A percentile compares a stretch with the other conserved stretches of the same genome.
Evolutionary conservation across 1,140 invertebrate genomes (phyloP).

Genomic region (Holotrichia oblita): DNA sequence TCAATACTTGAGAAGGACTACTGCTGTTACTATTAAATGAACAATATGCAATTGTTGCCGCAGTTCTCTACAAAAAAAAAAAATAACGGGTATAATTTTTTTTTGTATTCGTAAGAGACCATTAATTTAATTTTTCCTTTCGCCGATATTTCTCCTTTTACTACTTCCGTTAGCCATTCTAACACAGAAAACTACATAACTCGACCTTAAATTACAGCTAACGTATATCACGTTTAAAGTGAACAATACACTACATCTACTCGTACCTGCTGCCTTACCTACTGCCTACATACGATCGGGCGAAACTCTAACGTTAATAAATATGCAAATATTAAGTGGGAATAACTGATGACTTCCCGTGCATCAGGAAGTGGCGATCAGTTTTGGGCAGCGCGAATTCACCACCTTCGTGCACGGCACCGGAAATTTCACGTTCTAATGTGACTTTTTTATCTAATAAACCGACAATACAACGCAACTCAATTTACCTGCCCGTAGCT

Average conservation of each 20-base stretch:
- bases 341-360: constrained; percentile 36
- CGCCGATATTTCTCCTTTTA: constrained; percentile 12
- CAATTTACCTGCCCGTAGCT: constrained; percentile 25
- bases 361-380: constrained; percentile 28
- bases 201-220: constrained; percentile 19
- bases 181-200: constrained; percentile 25
- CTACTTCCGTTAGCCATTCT: constrained; percentile 5
- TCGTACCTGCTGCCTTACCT: constrained; percentile 5
- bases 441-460: constrained; percentile 36
- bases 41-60: too few species aligned
- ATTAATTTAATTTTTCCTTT: neutral
- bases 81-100: too few species aligned
- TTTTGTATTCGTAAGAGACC: too few species aligned
- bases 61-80: too few species aligned
- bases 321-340: constrained; percentile 36
- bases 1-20: too few species aligned
- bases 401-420: constrained; percentile 35
- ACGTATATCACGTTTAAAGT: constrained; percentile 6
- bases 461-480: constrained; percentile 9
- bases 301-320: constrained; percentile 8
- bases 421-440: constrained; percentile 36
- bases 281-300: neutral
- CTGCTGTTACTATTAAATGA: too few species aligned
- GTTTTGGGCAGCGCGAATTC: constrained; percentile 35
- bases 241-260: constrained; percentile 14